These are phyloP conservation scores for Drosophila flavopinicola DNA, from an alignment of 2,888 invertebrate species.

Conservation along the genomic window DNA sequence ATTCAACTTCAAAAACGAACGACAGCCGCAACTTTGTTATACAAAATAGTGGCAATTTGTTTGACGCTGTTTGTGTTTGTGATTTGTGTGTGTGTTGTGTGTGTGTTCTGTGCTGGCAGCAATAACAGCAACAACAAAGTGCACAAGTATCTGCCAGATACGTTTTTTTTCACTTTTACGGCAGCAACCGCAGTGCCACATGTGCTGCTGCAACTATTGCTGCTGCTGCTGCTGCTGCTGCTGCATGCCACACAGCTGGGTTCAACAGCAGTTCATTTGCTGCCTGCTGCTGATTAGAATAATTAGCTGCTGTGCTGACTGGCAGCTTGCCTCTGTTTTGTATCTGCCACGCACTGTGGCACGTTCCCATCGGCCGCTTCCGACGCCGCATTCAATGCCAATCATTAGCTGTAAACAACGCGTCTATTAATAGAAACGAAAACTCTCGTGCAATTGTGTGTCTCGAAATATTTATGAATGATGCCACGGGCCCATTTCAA, in stretches of 20 bases:
- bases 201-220: slow-evolving; percentile 41
- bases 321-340: slow-evolving; percentile 43
- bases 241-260: slow-evolving; percentile 53
- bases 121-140: slow-evolving; percentile 25
- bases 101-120: slow-evolving; percentile 42
- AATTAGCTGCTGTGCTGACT: slow-evolving; percentile 52
- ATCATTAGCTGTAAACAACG: slow-evolving; percentile 70
- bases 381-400: slow-evolving; percentile 59
- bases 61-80: slow-evolving; percentile 50
- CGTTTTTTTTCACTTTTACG: slow-evolving; percentile 14
- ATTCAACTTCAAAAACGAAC: slow-evolving; percentile 27
- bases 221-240: slow-evolving; percentile 15
- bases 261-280: slow-evolving; percentile 76
- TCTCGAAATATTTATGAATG: slow-evolving; percentile 53
- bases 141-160: slow-evolving; percentile 36
- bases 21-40: slow-evolving; percentile 66
- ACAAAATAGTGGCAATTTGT: slow-evolving; percentile 66
- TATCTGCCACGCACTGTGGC: slow-evolving; percentile 65
- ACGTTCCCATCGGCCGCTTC: slow-evolving; percentile 53
- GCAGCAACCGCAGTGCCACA: slow-evolving; percentile 37
- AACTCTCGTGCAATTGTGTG: slow-evolving; percentile 42
- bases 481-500: slow-evolving; percentile 30
- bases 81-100: slow-evolving; percentile 50
- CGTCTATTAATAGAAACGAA: slow-evolving; percentile 60
- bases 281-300: slow-evolving; percentile 59